A percentile compares a stretch with the other conserved stretches of the same genome.
These are phyloP conservation scores for Tenthredo distinguenda DNA, from an alignment of 2,888 invertebrate species.

Conservation along the genomic window DNA sequence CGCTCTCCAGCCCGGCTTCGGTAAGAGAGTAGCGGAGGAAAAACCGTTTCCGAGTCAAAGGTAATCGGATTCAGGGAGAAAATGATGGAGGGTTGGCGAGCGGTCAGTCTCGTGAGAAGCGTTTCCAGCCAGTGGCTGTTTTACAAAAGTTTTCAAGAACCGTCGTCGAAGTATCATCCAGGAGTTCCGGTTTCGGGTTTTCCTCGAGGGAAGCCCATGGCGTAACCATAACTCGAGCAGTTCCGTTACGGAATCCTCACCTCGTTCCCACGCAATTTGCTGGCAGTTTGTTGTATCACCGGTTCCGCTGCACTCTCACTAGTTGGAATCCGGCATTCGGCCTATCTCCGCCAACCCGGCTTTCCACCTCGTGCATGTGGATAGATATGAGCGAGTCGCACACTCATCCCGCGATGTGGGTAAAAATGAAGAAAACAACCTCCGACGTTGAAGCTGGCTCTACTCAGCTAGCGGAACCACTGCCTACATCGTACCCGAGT, in stretches of 20 bases:
- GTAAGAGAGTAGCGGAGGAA: neutral
- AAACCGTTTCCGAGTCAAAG: neutral
- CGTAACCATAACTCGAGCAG: neutral
- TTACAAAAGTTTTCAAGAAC: neutral
- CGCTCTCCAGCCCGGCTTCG: neutral
- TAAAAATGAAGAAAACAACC: constrained; percentile 2
- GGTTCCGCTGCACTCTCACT: constrained; percentile 34
- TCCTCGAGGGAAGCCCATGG: constrained; percentile 7
- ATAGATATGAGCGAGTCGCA: neutral
- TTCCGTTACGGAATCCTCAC: constrained; percentile 44
- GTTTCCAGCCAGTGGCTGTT: neutral
- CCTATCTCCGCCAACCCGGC: too few relatives aligned
- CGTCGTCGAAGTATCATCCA: neutral
- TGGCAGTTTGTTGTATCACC: constrained; percentile 34
- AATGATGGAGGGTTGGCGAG: neutral
- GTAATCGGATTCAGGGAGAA: neutral
- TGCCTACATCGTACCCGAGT: neutral
- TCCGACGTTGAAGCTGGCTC: neutral
- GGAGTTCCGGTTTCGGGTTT: constrained; percentile 8
- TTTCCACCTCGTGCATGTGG: neutral
- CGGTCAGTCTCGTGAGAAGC: neutral
- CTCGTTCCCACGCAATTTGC: constrained; percentile 49
- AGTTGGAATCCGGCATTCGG: constrained; percentile 33
- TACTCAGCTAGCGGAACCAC: neutral
- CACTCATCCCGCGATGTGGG: neutral